These are phyloP conservation scores for Alentia gelatinosa DNA, from an alignment of 2,888 invertebrate genomes.

Conservation along the genomic window DNA sequence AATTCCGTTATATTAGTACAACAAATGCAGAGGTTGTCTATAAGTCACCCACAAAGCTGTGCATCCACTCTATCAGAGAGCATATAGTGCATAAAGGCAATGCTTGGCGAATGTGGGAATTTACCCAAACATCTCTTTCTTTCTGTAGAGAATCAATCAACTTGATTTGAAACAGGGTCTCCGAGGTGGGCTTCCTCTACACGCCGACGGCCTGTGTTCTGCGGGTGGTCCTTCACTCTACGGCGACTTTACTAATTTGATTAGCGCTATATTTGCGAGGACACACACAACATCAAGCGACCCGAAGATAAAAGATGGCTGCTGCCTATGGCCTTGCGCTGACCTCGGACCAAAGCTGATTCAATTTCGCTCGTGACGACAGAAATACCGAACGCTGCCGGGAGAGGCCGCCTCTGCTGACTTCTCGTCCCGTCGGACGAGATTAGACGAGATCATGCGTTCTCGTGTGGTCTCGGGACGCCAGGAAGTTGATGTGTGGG, in stretches of 20 bases:
- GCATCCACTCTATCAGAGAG: no score
- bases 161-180: not conserved
- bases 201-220: not conserved
- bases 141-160: not conserved
- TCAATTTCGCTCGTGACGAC: slow-evolving; percentile 38
- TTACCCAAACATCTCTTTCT: not conserved
- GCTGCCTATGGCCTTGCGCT: not conserved
- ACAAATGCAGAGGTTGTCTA: no score
- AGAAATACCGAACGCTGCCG: slow-evolving; percentile 19
- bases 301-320: slow-evolving; percentile 17
- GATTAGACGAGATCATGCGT: slow-evolving; percentile 30
- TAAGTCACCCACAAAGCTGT: no score
- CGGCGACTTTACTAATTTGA: not conserved
- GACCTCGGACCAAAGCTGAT: slow-evolving; percentile 35
- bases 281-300: slow-evolving; percentile 30
- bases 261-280: slow-evolving; percentile 38
- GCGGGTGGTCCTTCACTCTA: not conserved
- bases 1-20: no score
- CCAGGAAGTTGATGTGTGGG: slow-evolving; percentile 8
- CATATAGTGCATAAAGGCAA: no score
- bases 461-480: not conserved
- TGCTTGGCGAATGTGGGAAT: not conserved
- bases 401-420: not conserved
- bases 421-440: slow-evolving; percentile 23
- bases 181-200: not conserved